phyloP scores from a whole-genome alignment of 2,113 vertebrate genomes.

The Perognathus longimembris region DNA sequence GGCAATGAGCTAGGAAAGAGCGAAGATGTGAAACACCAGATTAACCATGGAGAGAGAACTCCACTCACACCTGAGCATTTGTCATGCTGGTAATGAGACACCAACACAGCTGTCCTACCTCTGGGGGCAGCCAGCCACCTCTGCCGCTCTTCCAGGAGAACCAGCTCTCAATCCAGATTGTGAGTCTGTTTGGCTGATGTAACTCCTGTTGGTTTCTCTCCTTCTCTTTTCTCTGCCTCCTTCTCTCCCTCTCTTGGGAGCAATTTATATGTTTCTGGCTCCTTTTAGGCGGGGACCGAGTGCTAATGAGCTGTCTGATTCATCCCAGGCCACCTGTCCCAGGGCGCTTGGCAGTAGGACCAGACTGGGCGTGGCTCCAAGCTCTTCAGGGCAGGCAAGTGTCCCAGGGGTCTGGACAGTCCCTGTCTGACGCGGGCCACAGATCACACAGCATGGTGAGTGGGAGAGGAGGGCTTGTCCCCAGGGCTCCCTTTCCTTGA shows the following conservation, averaged over 20 bases:
- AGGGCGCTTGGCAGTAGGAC: constrained; percentile 38
- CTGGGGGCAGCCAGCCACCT: neutral
- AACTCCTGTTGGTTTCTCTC: constrained; percentile 60
- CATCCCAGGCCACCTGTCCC: constrained; percentile 79
- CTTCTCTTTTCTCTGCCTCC: constrained; percentile 58
- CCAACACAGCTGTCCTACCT: neutral
- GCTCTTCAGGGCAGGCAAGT: neutral
- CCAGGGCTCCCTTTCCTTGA: neutral
- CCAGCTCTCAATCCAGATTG: rapidly evolving
- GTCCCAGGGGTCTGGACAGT: constrained; percentile 37
- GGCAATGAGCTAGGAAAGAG: constrained; percentile 23
- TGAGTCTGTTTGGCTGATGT: constrained; percentile 74
- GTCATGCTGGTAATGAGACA: neutral
- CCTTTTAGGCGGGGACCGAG: constrained; percentile 65
- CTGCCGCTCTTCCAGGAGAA: neutral
- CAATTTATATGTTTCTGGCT: constrained; percentile 79
- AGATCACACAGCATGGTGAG: neutral
- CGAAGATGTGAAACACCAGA: neutral
- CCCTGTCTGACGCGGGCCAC: neutral
- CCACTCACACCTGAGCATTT: neutral
- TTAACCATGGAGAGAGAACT: neutral
- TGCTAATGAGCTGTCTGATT: constrained; percentile 64
- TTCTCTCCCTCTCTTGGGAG: constrained; percentile 66
- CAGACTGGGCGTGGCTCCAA: constrained; percentile 61
- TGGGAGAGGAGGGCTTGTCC: neutral